These are phyloP conservation scores for Bimastos eiseni DNA, from an alignment of 2,888 invertebrate species.

Conservation along the genomic window DNA sequence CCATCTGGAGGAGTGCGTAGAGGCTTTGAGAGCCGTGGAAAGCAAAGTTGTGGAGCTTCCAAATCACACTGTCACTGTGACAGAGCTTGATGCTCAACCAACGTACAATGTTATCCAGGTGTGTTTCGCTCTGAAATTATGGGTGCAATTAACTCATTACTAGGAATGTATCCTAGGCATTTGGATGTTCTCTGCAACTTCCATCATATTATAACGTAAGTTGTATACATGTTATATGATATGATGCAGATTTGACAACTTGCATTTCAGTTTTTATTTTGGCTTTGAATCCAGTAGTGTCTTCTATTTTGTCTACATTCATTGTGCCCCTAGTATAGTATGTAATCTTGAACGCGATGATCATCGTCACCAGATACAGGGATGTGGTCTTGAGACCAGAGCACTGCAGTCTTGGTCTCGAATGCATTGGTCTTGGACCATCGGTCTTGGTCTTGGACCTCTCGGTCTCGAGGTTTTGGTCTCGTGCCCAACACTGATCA, in stretches of 20 bases:
- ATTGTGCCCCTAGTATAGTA: not conserved
- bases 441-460: no score
- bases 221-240: no score
- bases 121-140: not conserved
- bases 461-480: no score
- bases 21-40: not conserved
- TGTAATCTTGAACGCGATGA: not conserved
- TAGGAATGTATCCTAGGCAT: not conserved
- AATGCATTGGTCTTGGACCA: no score
- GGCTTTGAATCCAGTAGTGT: not conserved
- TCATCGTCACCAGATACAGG: no score
- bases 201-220: not conserved
- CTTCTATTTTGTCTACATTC: not conserved
- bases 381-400: no score
- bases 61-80: conserved; percentile 18
- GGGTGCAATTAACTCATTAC: not conserved
- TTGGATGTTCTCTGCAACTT: not conserved
- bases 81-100: not conserved
- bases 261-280: not conserved
- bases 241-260: not conserved
- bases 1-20: not conserved
- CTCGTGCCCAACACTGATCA: no score
- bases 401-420: no score
- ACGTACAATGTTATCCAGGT: not conserved
- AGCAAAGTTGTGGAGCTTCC: not conserved